These are phyloP conservation scores for Caenorhabditis angaria DNA, from an alignment of 2,888 invertebrate genomes.

Conservation along the genomic window DNA sequence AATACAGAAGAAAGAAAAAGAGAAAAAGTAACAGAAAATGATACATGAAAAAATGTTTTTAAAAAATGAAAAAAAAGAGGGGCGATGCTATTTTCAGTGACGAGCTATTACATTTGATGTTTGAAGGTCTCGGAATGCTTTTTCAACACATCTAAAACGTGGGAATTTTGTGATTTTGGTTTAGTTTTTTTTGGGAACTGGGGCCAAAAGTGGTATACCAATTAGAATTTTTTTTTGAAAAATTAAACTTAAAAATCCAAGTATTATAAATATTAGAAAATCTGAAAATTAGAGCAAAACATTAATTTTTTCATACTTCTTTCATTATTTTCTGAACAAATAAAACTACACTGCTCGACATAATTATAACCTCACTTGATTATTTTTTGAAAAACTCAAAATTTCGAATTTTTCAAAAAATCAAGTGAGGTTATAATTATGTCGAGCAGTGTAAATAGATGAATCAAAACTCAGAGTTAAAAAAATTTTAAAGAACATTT, in stretches of 20 bases:
- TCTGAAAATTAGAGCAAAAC: too few relatives aligned
- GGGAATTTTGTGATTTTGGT: neutral
- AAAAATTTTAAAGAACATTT: neutral
- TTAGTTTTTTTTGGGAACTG: neutral
- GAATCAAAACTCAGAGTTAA: neutral
- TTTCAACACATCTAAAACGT: slow-evolving; percentile 50
- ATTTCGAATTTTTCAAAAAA: too few relatives aligned
- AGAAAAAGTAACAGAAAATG: neutral
- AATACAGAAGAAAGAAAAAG: neutral
- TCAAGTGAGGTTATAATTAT: too few relatives aligned
- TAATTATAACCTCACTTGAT: too few relatives aligned
- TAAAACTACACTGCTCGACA: too few relatives aligned
- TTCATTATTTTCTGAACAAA: too few relatives aligned
- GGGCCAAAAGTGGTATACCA: neutral
- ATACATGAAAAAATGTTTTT: neutral
- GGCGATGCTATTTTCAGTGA: slow-evolving; percentile 14
- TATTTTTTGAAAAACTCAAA: too few relatives aligned
- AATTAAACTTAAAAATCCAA: neutral
- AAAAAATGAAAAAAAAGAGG: too few relatives aligned
- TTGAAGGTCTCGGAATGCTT: slow-evolving; percentile 49
- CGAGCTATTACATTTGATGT: slow-evolving; percentile 22
- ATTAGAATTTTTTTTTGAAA: neutral
- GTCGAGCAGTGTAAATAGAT: too few relatives aligned
- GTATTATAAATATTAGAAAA: too few relatives aligned
- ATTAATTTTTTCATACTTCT: too few relatives aligned